Evolutionary conservation across 2,888 invertebrate species (phyloP).

Genomic region (Marasmarcha lunaedactyla): DNA sequence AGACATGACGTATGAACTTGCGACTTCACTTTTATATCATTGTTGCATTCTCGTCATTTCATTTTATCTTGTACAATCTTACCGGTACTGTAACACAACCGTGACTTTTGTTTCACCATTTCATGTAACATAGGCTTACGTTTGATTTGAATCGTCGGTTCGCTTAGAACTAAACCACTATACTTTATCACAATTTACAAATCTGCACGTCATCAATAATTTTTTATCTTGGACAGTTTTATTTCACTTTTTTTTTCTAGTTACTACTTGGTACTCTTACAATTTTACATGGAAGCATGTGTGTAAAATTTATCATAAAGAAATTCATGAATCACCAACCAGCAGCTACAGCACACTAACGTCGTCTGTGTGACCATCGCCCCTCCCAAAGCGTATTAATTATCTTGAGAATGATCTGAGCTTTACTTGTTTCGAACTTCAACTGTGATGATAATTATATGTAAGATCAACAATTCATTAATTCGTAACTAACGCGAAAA

Average conservation of each 20-base stretch:
- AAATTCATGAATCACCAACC: background rate
- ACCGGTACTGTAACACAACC: conserved; percentile 48
- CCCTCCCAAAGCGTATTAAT: conserved; percentile 52
- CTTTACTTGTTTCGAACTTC: conserved; percentile 36
- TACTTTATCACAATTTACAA: conserved; percentile 20
- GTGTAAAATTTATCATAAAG: conserved; percentile 35
- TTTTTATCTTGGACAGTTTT: conserved; percentile 29
- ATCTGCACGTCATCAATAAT: conserved; percentile 40
- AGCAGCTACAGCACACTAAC: conserved; percentile 14
- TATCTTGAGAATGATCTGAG: conserved; percentile 25
- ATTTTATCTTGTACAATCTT: conserved; percentile 44
- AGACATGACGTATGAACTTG: conserved; percentile 95
- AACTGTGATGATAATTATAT: conserved; percentile 20
- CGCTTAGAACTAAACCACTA: conserved; percentile 48
- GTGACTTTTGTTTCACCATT: conserved; percentile 47
- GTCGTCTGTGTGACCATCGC: conserved; percentile 61
- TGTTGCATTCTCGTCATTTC: conserved; percentile 54
- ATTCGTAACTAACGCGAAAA: conserved; percentile 4
- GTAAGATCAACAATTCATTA: background rate
- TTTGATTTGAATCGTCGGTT: conserved; percentile 46
- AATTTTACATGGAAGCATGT: conserved; percentile 56
- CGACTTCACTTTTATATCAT: conserved; percentile 56
- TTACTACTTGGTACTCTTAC: conserved; percentile 35
- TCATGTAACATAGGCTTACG: conserved; percentile 52
- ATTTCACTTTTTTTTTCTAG: conserved; percentile 26